Base-by-base conservation (phyloP, 2,113 vertebrate genomes). In the Dipodomys ordii region DNA sequence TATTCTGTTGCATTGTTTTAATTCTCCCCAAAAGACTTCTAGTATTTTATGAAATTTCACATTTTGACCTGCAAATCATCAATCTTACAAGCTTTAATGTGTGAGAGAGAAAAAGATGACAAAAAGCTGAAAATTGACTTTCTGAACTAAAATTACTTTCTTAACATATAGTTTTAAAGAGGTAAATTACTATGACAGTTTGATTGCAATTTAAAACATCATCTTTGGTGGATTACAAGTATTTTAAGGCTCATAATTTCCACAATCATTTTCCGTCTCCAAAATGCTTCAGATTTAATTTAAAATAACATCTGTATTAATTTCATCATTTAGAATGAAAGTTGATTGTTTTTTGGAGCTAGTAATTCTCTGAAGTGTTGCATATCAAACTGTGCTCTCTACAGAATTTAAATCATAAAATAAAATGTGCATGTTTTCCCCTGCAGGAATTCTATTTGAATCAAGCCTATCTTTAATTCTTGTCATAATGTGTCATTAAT, bases 251-350 rank as follows among this genome's bases (percentile, higher is more conserved):
- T 83, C 49, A n/a, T 92, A 90, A 96, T 96, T 96, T 97, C 60
- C 95, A 95, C 87, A 96, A 92, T 94, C 79, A 95, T 84, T 94
- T 94, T 81, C 82, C 82, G 83, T 28, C 74, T 78, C 53, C 69
- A 83, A 88, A 96, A 83, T 69, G n/a, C 65, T 81, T 96, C 16
- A 35, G 53, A 49, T 67, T 44, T 85, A 89, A 96, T 96, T 67
- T 94, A 85, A 94, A 94, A 93, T 95, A 76, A 84, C 84, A 96
- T 91, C 90, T 97, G 85, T 94, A 97, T 97, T 97, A 96, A 96
- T 96, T 96, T 25, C 86, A 67, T 94, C 2, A 13, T 82, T 95
- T 82, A 91, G 78, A 88, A 92, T 53, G 83, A 87, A 64, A 62
- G 13, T 68, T 92, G 79, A 72, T 96, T 86, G 46, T 96, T 96